Conservation (phyloP, 2,113 vertebrate genomes). For the Nothocercus nigrocapillus region DNA sequence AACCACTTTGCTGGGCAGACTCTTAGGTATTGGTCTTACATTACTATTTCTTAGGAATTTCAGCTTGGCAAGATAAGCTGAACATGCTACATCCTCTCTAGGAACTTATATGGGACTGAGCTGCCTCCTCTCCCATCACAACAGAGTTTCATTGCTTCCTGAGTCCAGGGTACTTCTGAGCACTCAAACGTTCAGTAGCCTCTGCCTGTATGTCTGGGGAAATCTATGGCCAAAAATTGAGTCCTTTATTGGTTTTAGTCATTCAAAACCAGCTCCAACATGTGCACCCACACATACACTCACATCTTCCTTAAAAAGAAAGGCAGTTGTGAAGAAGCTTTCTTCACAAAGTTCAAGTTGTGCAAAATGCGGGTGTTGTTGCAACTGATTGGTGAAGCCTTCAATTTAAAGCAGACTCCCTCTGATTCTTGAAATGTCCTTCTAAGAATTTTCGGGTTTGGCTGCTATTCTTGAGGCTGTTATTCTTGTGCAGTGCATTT, state of each 20-base stretch:
- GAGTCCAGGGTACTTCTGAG: not conserved
- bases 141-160: not conserved
- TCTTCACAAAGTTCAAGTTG: not conserved
- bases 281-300: accelerated
- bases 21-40: not conserved
- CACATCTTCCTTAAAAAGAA: not conserved
- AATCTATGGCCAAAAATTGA: not conserved
- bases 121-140: not conserved
- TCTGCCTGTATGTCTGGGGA: not conserved
- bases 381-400: not conserved
- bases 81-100: not conserved
- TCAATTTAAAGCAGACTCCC: not conserved
- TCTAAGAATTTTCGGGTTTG: not conserved
- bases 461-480: not conserved
- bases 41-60: not conserved
- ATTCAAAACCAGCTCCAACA: not conserved
- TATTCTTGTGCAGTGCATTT: not conserved
- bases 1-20: not conserved
- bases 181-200: not conserved
- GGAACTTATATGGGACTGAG: not conserved
- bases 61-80: not conserved
- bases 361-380: not conserved
- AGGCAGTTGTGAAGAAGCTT: not conserved
- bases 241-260: not conserved
- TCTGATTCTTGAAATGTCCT: not conserved